Base-by-base conservation (phyloP, 1,140 invertebrate species). In the Drosophila pachea region DNA sequence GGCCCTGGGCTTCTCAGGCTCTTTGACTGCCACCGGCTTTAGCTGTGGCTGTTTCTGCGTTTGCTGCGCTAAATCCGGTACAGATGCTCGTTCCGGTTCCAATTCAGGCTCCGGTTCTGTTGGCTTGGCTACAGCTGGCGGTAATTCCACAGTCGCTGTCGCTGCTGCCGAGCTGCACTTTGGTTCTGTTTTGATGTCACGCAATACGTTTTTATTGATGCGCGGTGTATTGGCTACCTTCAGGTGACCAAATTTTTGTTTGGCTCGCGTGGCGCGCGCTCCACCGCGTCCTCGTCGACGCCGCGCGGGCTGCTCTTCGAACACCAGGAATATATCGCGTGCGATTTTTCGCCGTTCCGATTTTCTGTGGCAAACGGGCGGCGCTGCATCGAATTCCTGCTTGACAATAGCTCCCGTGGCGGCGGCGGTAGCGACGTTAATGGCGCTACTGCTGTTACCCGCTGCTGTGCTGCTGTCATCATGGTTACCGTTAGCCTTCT, bases 141-240 rank as follows among this genome's bases (percentile, higher is more conserved):
- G 31, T 14, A 42, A 12, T 14, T 42, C 40, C 40, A 42, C 40
- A 6, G 32, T 31, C 47, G 54, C 54, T 59, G 55, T 40, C 45
- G 50, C 49, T n/a, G n/a, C n/a, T n/a, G n/a, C n/a, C n/a, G n/a
- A 22, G 38, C 69, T 84, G 66, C 83, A 88, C 73, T 88, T 88
- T 86, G 87, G 87, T 73, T 88, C 87, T 62, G 87, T 88, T 76
- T 88, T 88, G 43, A 88, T 88, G 40, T 88, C 87, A 36, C 87
- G 77, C 63, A 88, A 64, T 8, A 88, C 29, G 50, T 71, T 73
- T 49, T 88, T 86, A 32, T 71, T 74, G 22, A 76, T 66, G 9
- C 76, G 76, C 45, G 81, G 84, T 60, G 79, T 68, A 50, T 87
- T 88, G 36, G 82, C 72, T 55, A 89, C 87, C 33, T 78, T 88